Base-by-base conservation (phyloP, 1,140 invertebrate genomes). In the Acromyrmex echinatior region DNA sequence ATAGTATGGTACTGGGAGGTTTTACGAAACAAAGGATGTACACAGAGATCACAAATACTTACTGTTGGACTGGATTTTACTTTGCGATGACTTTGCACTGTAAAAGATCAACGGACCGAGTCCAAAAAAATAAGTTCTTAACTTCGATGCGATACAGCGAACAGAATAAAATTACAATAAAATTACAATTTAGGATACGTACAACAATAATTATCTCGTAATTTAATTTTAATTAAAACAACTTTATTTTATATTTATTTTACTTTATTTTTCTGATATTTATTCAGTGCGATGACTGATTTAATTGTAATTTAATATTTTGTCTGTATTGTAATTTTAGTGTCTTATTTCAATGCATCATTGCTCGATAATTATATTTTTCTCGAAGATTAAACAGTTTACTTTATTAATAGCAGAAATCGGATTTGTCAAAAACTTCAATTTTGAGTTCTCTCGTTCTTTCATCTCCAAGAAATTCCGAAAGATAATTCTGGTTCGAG, bases 401-500 rank as follows among this genome's bases (percentile, higher is more conserved):
- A 16, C 21, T 31, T 45, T n/a, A 51, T 63, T 71, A 9, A 51
- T 18, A 49, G 18, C 28, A 12, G 12, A 18, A 70, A 18, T 28
- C 68, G 45, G 49, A 28, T 60, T 62, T 62, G 56, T 31, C 68
- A 35, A 84, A 9, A 63, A 35, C 35, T 63, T n/a, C 25, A 25
- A 73, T 84, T 84, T 62, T 39, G n/a, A 76, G 39, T 49, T 74
- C 25, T 28, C 21, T 49, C 56, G 21, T 65, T 45, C 49, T 74
- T 51, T 74, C 16, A 31, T 31, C 25, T 51, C 18, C 39, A 3
- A 76, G 70, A 76, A 84, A 84, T 84, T 76, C 80, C 80, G 25
- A 62, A 76, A 84, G 80, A 84, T 84, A 84, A 84, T 84, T 84
- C 39, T 51, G 28, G 70, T 62, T 74, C 58, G 56, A 12, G 25